Evolutionary conservation across 2,888 invertebrate genomes (phyloP).

Genomic region (Drosophila kanekoi): DNA sequence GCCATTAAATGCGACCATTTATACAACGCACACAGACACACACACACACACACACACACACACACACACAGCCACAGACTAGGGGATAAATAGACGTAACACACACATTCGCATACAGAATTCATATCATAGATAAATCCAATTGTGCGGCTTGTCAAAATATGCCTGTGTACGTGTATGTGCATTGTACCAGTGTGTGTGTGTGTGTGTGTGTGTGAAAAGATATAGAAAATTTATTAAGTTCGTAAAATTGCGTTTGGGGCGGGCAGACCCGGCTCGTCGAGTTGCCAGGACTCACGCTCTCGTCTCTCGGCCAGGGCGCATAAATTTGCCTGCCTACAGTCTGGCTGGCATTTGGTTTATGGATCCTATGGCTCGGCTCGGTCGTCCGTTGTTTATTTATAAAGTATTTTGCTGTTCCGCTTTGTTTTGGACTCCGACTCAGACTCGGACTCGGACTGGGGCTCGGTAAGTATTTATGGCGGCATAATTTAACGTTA

Average conservation of each 20-base stretch:
- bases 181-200: background rate
- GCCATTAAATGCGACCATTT: conserved; percentile 72
- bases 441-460: conserved; percentile 14
- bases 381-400: conserved; percentile 58
- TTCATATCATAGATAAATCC: conserved; percentile 69
- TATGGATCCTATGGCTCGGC: conserved; percentile 38
- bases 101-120: conserved; percentile 15
- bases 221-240: conserved; percentile 80
- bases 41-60: conserved; percentile 10
- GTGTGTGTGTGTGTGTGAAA: conserved; percentile 47
- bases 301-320: conserved; percentile 32
- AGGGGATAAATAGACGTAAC: conserved; percentile 15
- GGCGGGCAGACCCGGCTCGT: conserved; percentile 14
- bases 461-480: conserved; percentile 62
- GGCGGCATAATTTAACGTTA: conserved; percentile 76
- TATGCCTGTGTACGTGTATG: conserved; percentile 15
- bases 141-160: conserved; percentile 77
- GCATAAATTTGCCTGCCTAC: conserved; percentile 66
- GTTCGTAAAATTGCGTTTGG: conserved; percentile 71
- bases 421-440: conserved; percentile 41
- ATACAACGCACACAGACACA: conserved; percentile 38
- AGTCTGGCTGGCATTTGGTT: conserved; percentile 31
- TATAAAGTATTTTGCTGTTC: conserved; percentile 60
- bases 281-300: conserved; percentile 24
- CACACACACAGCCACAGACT: conserved; percentile 3